Evolutionary conservation across 2,113 vertebrate genomes (phyloP).

Genomic region (Chrysemys picta): DNA sequence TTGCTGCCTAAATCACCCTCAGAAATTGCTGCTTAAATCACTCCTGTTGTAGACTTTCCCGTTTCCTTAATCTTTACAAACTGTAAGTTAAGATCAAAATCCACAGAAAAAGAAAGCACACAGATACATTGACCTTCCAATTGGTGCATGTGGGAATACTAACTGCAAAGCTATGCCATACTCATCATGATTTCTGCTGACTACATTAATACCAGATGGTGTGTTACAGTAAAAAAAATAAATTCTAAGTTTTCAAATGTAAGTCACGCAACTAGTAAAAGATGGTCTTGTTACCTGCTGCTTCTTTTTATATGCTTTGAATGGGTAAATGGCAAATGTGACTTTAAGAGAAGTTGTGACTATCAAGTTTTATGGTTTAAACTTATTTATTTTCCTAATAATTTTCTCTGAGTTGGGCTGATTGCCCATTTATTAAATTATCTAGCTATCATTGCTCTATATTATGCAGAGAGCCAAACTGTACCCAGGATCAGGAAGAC

Average conservation of each 20-base stretch:
- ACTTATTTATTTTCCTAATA: background rate
- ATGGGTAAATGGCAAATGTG: background rate
- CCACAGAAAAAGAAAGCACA: background rate
- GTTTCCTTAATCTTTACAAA: background rate
- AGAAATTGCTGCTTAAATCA: background rate
- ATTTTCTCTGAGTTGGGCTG: background rate
- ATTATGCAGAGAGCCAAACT: background rate
- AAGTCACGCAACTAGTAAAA: background rate
- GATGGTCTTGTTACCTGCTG: background rate
- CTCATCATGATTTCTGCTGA: background rate
- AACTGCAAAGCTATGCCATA: background rate
- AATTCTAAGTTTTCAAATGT: accelerated
- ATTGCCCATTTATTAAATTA: background rate
- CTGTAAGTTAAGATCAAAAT: background rate
- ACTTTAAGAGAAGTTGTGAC: background rate
- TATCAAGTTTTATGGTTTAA: background rate
- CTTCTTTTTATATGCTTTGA: background rate
- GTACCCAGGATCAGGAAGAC: background rate
- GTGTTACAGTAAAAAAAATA: background rate
- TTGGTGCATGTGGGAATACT: background rate
- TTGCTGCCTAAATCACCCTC: background rate
- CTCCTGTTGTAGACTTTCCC: background rate
- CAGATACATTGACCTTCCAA: background rate
- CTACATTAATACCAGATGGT: background rate
- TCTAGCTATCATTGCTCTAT: background rate